A percentile compares a stretch with the other conserved stretches of the same genome.
phyloP scores from a whole-genome alignment of 2,888 invertebrate genomes.

The Furcula furcula region DNA sequence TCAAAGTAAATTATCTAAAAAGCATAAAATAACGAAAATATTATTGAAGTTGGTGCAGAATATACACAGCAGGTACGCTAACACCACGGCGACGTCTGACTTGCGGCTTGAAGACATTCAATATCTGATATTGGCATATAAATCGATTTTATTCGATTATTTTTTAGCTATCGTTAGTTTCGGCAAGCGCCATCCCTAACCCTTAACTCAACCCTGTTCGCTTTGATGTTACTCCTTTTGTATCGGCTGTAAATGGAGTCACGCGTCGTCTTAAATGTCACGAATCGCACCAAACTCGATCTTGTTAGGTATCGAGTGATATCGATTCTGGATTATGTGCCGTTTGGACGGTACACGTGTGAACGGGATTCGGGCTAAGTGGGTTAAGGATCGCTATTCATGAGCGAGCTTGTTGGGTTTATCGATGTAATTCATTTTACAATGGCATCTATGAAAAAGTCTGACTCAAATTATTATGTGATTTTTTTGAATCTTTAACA shows the following conservation, averaged over 20 bases:
- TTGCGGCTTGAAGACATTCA: no score
- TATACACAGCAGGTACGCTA: no score
- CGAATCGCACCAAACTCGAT: conserved; percentile 58
- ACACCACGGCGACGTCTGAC: no score
- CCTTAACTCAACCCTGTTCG: conserved; percentile 25
- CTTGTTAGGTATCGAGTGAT: conserved; percentile 49
- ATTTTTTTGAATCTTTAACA: no score
- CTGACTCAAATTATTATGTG: no score
- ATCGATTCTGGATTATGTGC: conserved; percentile 49
- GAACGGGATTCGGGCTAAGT: conserved; percentile 34
- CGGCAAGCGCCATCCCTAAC: conserved; percentile 17
- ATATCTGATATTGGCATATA: no score
- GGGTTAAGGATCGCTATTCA: conserved; percentile 24
- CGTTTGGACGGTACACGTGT: conserved; percentile 29
- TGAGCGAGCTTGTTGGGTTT: conserved; percentile 7
- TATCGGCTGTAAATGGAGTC: conserved; percentile 59
- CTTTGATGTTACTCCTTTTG: conserved; percentile 57
- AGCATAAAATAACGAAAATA: no score
- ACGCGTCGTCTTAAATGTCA: conserved; percentile 62
- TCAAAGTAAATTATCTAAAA: no score
- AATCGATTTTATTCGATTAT: background rate
- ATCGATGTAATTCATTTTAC: no score
- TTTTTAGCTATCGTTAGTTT: conserved; percentile 7
- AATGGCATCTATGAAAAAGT: no score
- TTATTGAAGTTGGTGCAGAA: no score